These are phyloP conservation scores for Anolis sagrei DNA, from an alignment of 2,113 vertebrate species.

Conservation along the genomic window DNA sequence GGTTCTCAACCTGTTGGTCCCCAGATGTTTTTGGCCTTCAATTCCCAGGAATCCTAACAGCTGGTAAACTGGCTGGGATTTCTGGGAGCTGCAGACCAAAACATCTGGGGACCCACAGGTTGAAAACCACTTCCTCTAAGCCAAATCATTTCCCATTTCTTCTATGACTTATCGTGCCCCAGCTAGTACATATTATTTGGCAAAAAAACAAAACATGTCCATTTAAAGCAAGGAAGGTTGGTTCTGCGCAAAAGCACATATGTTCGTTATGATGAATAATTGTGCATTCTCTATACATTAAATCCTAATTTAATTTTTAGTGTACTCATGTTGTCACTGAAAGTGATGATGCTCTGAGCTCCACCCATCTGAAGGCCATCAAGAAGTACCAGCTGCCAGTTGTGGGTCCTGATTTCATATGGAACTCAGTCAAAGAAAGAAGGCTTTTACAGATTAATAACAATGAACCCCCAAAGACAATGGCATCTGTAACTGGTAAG, in stretches of 20 bases:
- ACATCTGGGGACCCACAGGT: no score
- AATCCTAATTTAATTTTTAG: slow-evolving; percentile 67
- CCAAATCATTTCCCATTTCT: background rate
- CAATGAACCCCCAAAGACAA: slow-evolving; percentile 15
- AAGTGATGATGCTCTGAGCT: slow-evolving; percentile 73
- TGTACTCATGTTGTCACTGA: slow-evolving; percentile 82
- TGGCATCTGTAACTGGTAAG: slow-evolving; percentile 40
- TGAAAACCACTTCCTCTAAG: background rate
- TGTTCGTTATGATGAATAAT: background rate
- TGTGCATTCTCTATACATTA: slow-evolving; percentile 15
- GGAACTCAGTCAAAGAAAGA: slow-evolving; percentile 75
- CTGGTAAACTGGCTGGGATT: no score
- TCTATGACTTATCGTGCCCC: background rate
- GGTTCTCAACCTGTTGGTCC: no score
- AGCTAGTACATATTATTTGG: background rate
- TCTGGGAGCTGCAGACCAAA: no score
- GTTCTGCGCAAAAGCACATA: background rate
- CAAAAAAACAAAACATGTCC: background rate
- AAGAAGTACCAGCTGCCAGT: slow-evolving; percentile 76
- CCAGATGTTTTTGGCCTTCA: no score
- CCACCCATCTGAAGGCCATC: slow-evolving; percentile 71
- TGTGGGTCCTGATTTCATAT: slow-evolving; percentile 78
- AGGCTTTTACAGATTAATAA: slow-evolving; percentile 67
- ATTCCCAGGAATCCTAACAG: no score
- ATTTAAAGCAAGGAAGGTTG: background rate